Evolutionary conservation across 2,888 invertebrate genomes (phyloP).

Genomic region (Therioaphis trifolii): DNA sequence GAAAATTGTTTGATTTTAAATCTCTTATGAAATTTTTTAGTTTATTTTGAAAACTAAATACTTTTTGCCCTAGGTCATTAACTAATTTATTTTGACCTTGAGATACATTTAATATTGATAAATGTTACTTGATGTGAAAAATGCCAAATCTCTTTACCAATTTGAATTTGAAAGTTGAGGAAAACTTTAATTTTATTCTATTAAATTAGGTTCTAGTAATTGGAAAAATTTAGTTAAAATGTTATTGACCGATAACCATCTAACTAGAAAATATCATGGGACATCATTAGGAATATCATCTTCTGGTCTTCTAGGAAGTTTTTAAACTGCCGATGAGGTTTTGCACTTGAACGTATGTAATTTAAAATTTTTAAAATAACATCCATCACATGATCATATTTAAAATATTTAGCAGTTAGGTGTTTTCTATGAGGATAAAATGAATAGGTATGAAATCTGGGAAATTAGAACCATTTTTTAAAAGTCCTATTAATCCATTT

Average conservation of each 20-base stretch:
- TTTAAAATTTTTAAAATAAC: constrained; percentile 19
- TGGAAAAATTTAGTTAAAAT: constrained; percentile 18
- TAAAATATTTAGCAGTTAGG: neutral
- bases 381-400: constrained; percentile 11
- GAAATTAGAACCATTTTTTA: constrained; percentile 4
- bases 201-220: constrained; percentile 21
- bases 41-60: constrained; percentile 41
- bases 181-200: constrained; percentile 32
- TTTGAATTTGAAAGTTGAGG: constrained; percentile 19
- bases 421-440: neutral
- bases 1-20: constrained; percentile 24
- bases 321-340: too few species aligned
- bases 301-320: constrained; percentile 28
- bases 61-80: too few species aligned
- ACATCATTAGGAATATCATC: constrained; percentile 30
- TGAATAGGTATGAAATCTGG: constrained; percentile 6
- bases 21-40: constrained; percentile 15
- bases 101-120: neutral
- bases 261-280: constrained; percentile 15
- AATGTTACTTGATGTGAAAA: constrained; percentile 12
- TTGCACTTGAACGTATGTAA: constrained; percentile 26
- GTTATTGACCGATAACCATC: constrained; percentile 3
- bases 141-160: neutral
- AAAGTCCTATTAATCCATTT: constrained; percentile 28
- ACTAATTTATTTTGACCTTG: neutral